phyloP scores from a whole-genome alignment of 2,888 invertebrate species.

The Eristalinus sepulchralis region DNA sequence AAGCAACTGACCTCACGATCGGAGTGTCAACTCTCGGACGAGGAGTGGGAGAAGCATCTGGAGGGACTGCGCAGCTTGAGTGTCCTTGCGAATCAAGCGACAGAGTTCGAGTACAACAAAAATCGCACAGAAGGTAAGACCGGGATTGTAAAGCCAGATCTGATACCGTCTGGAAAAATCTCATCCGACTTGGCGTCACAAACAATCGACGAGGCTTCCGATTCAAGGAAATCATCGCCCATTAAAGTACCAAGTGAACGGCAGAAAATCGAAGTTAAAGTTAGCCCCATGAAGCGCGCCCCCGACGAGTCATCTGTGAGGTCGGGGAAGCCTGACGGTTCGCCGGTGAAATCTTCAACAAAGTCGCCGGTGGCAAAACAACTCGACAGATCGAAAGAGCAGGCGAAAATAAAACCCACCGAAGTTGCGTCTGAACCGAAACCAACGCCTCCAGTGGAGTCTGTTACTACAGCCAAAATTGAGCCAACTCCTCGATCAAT shows the following conservation, averaged over 20 bases:
- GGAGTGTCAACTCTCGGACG: slow-evolving; percentile 75
- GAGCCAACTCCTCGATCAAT: slow-evolving; percentile 62
- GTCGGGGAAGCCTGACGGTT: slow-evolving; percentile 5
- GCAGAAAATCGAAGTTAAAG: slow-evolving; percentile 71
- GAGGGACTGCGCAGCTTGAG: slow-evolving; percentile 78
- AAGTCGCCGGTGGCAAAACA: slow-evolving; percentile 26
- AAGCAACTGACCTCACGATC: slow-evolving; percentile 79
- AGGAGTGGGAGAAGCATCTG: slow-evolving; percentile 80
- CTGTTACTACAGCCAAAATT: slow-evolving; percentile 58
- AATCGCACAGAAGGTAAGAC: slow-evolving; percentile 78
- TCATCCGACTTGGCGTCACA: slow-evolving; percentile 40
- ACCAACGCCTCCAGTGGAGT: slow-evolving; percentile 18
- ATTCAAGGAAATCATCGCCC: slow-evolving; percentile 68
- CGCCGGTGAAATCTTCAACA: slow-evolving; percentile 5
- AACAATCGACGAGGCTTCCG: slow-evolving; percentile 31
- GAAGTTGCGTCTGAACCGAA: slow-evolving; percentile 64
- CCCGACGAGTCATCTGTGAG: slow-evolving; percentile 49
- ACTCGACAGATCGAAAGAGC: slow-evolving; percentile 45
- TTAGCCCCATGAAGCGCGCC: slow-evolving; percentile 71
- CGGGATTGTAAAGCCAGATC: slow-evolving; percentile 77
- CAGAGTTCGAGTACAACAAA: slow-evolving; percentile 79
- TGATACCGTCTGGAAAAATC: slow-evolving; percentile 75
- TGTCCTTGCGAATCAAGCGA: slow-evolving; percentile 80
- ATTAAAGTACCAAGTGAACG: slow-evolving; percentile 38
- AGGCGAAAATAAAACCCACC: slow-evolving; percentile 73